A percentile compares a stretch with the other conserved stretches of the same genome.
Conservation (phyloP, 2,797 vertebrate genomes). For the Craterocephalus amniculus region DNA sequence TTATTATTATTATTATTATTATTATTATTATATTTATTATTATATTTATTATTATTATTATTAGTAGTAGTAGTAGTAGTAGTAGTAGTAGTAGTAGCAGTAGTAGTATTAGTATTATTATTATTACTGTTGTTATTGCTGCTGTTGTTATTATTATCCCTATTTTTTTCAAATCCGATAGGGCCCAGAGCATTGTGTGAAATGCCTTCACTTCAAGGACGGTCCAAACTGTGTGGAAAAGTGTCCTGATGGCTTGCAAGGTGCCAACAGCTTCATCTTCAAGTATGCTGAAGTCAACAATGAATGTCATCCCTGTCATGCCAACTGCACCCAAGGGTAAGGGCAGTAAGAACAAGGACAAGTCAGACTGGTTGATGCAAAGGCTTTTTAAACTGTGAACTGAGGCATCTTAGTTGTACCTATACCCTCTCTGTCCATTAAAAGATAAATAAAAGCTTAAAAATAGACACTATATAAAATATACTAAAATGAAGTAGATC, state of each 20-base stretch:
- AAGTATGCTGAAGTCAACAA: conserved; percentile 94
- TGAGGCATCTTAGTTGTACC: neutral
- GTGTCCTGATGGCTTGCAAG: conserved; percentile 95
- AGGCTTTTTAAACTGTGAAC: neutral
- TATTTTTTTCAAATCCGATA: conserved; percentile 44
- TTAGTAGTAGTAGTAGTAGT: too few species aligned
- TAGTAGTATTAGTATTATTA: neutral
- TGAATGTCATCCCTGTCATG: conserved; percentile 93
- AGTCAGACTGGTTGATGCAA: neutral
- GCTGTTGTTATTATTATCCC: too few species aligned
- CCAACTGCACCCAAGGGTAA: conserved; percentile 94
- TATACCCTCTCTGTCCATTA: neutral
- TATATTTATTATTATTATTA: too few species aligned
- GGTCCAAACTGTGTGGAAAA: conserved; percentile 98
- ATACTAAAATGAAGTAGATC: neutral
- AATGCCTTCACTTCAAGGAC: conserved; percentile 95
- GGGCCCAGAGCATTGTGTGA: conserved; percentile 94
- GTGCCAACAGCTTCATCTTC: conserved; percentile 95
- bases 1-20: too few species aligned
- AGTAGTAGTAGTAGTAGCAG: too few species aligned
- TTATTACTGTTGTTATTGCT: neutral
- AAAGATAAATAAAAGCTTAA: neutral
- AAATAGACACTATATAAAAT: neutral
- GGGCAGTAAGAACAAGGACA: conserved; percentile 33
- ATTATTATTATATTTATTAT: too few species aligned